A percentile compares a stretch with the other conserved stretches of the same genome.
Evolutionary conservation across 2,888 invertebrate genomes (phyloP).

Genomic region (Agonopterix arenella): DNA sequence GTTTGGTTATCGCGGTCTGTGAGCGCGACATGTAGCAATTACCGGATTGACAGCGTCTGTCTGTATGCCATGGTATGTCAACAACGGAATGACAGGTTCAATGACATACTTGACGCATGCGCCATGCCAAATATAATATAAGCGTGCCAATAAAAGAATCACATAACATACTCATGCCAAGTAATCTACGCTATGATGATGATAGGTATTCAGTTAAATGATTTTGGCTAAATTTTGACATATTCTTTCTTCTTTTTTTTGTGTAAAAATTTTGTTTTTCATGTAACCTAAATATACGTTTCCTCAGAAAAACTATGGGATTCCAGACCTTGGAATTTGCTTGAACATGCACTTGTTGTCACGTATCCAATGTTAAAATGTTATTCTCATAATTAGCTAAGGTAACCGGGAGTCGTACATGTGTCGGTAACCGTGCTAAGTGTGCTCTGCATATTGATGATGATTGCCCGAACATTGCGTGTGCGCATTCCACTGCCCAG

Average conservation of each 20-base stretch:
- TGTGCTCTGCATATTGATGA: slow-evolving; percentile 64
- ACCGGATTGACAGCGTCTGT: slow-evolving; percentile 23
- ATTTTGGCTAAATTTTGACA: not conserved
- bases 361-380: slow-evolving; percentile 38
- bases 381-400: slow-evolving; percentile 54
- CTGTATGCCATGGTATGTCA: slow-evolving; percentile 12
- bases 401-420: slow-evolving; percentile 50
- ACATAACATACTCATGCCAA: too few relatives aligned
- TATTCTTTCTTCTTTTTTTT: not conserved
- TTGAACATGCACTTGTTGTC: slow-evolving; percentile 13
- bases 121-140: slow-evolving; percentile 17
- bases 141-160: too few relatives aligned
- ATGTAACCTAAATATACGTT: not conserved
- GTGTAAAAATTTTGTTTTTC: not conserved
- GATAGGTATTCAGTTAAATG: not conserved
- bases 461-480: slow-evolving; percentile 29
- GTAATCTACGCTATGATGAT: too few relatives aligned
- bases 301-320: not conserved
- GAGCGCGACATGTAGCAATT: slow-evolving; percentile 29
- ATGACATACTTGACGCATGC: slow-evolving; percentile 34
- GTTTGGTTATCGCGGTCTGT: slow-evolving; percentile 20
- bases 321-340: too few relatives aligned
- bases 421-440: slow-evolving; percentile 50
- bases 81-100: slow-evolving; percentile 36
- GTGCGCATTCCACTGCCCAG: not conserved